Evolutionary conservation across 2,113 vertebrate species (phyloP).

Genomic region (Melanerpes aurifrons): DNA sequence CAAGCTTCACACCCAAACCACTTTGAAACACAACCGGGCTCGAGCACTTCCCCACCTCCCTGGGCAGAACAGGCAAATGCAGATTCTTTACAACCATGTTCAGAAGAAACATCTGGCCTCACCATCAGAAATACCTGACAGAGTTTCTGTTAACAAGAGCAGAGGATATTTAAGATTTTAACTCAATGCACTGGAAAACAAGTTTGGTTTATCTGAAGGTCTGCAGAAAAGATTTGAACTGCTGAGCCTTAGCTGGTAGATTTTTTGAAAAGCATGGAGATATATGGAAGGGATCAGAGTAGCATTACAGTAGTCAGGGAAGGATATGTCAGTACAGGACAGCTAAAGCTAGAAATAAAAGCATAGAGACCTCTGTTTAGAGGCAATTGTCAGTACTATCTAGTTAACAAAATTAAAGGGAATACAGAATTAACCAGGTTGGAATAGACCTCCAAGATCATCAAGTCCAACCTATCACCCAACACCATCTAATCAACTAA

Average conservation of each 20-base stretch:
- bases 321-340: not conserved
- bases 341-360: not conserved
- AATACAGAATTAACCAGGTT: too few relatives aligned
- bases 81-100: conserved; percentile 44
- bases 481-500: too few relatives aligned
- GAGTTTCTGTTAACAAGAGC: not conserved
- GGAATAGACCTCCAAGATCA: too few relatives aligned
- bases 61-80: not conserved
- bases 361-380: not conserved
- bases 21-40: too few relatives aligned
- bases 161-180: not conserved
- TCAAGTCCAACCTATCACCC: too few relatives aligned
- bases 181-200: not conserved
- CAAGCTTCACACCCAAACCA: too few relatives aligned
- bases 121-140: not conserved
- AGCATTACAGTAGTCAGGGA: not conserved
- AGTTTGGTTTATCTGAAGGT: not conserved
- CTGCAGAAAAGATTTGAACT: not conserved
- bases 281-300: not conserved
- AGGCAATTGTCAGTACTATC: not conserved
- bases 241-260: not conserved
- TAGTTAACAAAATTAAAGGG: not conserved
- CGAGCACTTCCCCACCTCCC: too few relatives aligned
- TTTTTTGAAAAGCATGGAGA: not conserved
- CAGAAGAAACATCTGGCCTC: conserved; percentile 31